Percentiles rank a stretch among this genome's conserved stretches.
phyloP scores from a whole-genome alignment of 2,113 vertebrate species.

The Entelurus aequoreus region DNA sequence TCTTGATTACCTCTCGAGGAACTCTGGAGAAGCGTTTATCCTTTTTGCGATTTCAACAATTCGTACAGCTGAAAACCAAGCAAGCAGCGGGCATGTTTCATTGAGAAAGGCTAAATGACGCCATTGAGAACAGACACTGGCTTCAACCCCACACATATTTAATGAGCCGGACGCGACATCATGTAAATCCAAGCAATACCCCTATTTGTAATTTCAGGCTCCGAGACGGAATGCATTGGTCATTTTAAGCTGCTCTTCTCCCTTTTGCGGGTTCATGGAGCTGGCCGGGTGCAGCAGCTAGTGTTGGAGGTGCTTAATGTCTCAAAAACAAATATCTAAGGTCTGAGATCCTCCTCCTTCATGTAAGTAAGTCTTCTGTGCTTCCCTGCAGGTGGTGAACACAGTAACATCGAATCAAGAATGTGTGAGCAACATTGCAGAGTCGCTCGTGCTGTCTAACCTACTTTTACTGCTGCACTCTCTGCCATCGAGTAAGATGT shows the following conservation, averaged over 20 bases:
- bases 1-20: no score
- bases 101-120: no score
- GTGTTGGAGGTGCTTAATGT: slow-evolving; percentile 85
- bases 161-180: no score
- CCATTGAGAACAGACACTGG: no score
- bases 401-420: slow-evolving; percentile 97
- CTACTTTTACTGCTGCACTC: slow-evolving; percentile 92
- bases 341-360: neutral
- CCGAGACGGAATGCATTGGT: slow-evolving; percentile 93
- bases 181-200: no score
- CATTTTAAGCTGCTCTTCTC: slow-evolving; percentile 99
- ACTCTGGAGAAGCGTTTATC: no score
- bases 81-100: no score
- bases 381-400: slow-evolving; percentile 83
- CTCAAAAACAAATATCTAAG: neutral
- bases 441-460: slow-evolving; percentile 90
- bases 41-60: no score
- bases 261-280: slow-evolving; percentile 92
- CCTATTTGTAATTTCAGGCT: slow-evolving; percentile 70
- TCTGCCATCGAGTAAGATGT: slow-evolving; percentile 89
- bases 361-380: neutral
- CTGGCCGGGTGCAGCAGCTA: slow-evolving; percentile 93
- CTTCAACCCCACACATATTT: no score
- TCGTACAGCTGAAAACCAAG: no score
- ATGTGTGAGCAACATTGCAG: slow-evolving; percentile 94